Conservation (phyloP, 2,797 vertebrate genomes). For the Scolopax bukidnonensis region DNA sequence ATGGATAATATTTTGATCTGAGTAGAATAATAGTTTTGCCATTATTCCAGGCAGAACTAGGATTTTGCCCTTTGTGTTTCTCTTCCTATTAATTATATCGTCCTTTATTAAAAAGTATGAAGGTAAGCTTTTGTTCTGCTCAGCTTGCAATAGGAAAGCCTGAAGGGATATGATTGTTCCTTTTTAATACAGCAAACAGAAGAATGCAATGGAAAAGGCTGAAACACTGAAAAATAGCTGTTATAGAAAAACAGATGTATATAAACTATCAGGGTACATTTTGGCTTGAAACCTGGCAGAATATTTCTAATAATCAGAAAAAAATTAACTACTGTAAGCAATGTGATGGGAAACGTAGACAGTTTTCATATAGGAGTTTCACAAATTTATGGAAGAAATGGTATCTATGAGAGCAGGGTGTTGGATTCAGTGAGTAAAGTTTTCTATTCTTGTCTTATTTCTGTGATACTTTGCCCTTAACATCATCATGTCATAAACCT, state of each 20-base stretch:
- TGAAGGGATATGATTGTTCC: not conserved
- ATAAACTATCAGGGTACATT: not conserved
- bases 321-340: not conserved
- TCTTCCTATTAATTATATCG: not conserved
- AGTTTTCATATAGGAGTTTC: not conserved
- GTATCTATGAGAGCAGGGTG: not conserved
- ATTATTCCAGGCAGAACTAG: not conserved
- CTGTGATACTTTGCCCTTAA: not conserved
- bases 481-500: not conserved
- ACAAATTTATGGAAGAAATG: not conserved
- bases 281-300: not conserved
- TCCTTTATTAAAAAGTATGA: not conserved
- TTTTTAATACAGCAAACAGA: not conserved
- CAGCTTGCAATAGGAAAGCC: not conserved
- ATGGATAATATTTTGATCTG: not conserved
- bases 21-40: not conserved
- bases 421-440: not conserved
- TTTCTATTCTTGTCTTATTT: not conserved
- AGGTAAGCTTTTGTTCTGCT: not conserved
- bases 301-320: not conserved
- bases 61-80: not conserved
- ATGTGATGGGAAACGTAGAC: not conserved
- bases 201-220: not conserved
- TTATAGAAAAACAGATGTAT: not conserved
- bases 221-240: not conserved